Conservation (phyloP, 2,113 vertebrate genomes). For the Clupea harengus region DNA sequence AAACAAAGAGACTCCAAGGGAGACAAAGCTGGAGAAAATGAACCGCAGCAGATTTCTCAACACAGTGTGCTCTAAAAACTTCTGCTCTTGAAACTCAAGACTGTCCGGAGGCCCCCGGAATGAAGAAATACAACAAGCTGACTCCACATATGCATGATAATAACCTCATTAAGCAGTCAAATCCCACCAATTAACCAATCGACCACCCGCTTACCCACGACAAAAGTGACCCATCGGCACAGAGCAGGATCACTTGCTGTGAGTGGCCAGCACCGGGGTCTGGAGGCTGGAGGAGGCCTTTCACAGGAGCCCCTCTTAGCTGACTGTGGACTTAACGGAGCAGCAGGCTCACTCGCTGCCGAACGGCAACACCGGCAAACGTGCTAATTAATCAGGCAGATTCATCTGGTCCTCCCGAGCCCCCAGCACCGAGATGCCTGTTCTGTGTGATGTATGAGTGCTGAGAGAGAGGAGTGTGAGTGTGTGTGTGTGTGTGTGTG, state of each 20-base stretch:
- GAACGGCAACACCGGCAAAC: neutral
- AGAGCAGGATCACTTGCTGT: neutral
- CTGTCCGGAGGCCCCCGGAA: neutral
- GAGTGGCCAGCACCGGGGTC: neutral
- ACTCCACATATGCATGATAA: neutral
- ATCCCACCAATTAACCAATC: neutral
- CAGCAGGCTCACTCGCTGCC: neutral
- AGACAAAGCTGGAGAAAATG: neutral
- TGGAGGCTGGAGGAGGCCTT: neutral
- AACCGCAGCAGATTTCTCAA: neutral
- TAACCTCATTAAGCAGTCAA: neutral
- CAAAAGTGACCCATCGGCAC: neutral
- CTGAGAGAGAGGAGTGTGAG: neutral
- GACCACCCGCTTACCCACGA: neutral
- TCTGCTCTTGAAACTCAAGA: neutral
- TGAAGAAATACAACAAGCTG: neutral
- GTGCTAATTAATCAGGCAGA: neutral
- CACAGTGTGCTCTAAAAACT: neutral
- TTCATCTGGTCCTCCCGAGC: neutral
- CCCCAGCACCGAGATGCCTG: neutral
- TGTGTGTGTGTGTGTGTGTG: neutral
- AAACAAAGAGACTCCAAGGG: neutral
- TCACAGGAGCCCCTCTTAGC: neutral
- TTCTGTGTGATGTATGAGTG: neutral
- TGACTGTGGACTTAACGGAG: neutral